Base-by-base conservation (phyloP, 2,797 vertebrate species). In the Mionectes olivaceus region DNA sequence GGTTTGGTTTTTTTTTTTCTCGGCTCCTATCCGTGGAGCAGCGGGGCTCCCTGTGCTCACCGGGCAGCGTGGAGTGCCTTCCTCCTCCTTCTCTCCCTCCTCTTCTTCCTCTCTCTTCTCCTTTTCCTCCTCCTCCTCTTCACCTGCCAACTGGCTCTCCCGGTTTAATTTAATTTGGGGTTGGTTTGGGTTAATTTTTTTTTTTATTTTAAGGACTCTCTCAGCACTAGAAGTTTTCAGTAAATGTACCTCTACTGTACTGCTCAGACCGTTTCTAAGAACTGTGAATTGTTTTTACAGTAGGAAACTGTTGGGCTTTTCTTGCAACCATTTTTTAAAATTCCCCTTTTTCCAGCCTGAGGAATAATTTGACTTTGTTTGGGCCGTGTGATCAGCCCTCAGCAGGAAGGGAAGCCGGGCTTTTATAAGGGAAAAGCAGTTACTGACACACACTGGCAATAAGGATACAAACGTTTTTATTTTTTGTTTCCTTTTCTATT, bases 181-280 rank as follows among this genome's bases (percentile, higher is more conserved):
- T 53, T 93, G 0, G 0, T 94, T 89, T 68, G 32, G 59, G 80
- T 82, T 71, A 19, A 13, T 7, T 46, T 17, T 30, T 37, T 43
- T 23, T 37, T 25, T 70, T 81, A 39, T 90, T 75, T 15, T 9
- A 78, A 87, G 56, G 37, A 95, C 76, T 87, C 89, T 87, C 32
- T 95, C 96, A 93, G 96, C 88, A 91, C 47, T 82, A 95, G 94
- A 94, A 74, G 39, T 85, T 83, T 56, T 73, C 84, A 41, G 85
- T 88, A 78, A 94, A 93, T 89, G 95, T 94, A 93, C 96, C 95
- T 77, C 95, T 90, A 90, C 93, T 94, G 96, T 92, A 79, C 91
- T 93, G 91, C 85, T 91, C 50, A 43, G 77, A 84, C 56, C 88
- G 93, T 95, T 95, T 73, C 55, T 43, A 55, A 92, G 76, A 81